Conservation (phyloP, 2,797 vertebrate species). For the Salarias fasciatus region DNA sequence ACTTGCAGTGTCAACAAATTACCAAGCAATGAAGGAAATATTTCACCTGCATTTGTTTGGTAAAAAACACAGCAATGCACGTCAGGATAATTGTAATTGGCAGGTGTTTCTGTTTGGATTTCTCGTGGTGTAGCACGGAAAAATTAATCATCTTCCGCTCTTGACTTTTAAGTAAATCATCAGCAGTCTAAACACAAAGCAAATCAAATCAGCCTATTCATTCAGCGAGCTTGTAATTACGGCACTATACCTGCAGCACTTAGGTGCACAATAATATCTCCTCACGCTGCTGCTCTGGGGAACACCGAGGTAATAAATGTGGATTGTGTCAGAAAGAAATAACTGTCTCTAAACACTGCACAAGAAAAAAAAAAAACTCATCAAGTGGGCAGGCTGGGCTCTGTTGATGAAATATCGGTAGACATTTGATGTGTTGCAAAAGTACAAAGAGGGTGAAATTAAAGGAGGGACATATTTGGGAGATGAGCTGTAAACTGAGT, state of each 20-base stretch:
- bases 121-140: neutral
- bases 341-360: neutral
- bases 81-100: constrained; percentile 12
- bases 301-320: constrained; percentile 31
- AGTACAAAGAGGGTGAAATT: constrained; percentile 1
- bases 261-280: constrained; percentile 44
- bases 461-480: neutral
- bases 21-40: constrained; percentile 1
- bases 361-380: constrained; percentile 2
- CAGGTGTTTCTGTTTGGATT: constrained; percentile 29
- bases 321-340: constrained; percentile 11
- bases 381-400: neutral
- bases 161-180: constrained; percentile 54
- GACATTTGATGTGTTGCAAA: constrained; percentile 9
- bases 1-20: neutral
- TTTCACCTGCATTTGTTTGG: constrained; percentile 2
- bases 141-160: constrained; percentile 37
- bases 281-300: constrained; percentile 12
- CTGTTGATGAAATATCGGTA: neutral
- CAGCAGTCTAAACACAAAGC: constrained; percentile 58
- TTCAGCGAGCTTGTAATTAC: constrained; percentile 53
- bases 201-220: constrained; percentile 62
- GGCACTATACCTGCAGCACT: constrained; percentile 46
- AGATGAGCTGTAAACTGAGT: neutral
- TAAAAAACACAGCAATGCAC: constrained; percentile 6